Conservation (phyloP, 2,888 invertebrate species). For the Apodemia duryi region DNA sequence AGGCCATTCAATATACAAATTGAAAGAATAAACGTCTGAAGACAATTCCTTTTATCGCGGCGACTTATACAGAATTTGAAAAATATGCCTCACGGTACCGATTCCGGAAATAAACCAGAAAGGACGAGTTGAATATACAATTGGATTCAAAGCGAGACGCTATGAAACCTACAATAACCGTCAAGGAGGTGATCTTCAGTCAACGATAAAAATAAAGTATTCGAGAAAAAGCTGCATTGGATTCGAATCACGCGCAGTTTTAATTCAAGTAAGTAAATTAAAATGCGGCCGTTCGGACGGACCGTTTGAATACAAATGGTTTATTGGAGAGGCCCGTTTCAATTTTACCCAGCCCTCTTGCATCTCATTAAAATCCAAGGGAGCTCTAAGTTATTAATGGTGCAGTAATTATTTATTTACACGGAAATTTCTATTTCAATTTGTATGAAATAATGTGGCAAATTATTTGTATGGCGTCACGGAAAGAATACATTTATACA, state of each 20-base stretch:
- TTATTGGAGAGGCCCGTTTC: constrained; percentile 62
- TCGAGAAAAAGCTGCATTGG: constrained; percentile 51
- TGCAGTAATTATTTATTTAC: neutral
- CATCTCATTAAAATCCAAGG: constrained; percentile 57
- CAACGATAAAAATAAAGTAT: constrained; percentile 72
- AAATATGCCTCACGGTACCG: constrained; percentile 46
- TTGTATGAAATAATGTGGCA: neutral
- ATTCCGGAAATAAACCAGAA: constrained; percentile 42
- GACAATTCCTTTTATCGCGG: constrained; percentile 49
- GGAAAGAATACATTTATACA: too few relatives aligned
- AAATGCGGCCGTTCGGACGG: constrained; percentile 64
- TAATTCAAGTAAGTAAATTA: constrained; percentile 78
- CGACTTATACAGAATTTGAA: constrained; percentile 53
- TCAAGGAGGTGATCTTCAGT: constrained; percentile 54
- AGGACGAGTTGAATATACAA: constrained; percentile 40
- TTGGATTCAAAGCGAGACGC: constrained; percentile 41
- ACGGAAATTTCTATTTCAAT: neutral
- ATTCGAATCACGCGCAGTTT: constrained; percentile 75
- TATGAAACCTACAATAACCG: constrained; percentile 47
- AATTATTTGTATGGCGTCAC: too few relatives aligned
- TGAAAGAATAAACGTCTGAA: constrained; percentile 50
- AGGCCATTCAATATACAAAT: constrained; percentile 32
- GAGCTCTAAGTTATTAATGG: constrained; percentile 58
- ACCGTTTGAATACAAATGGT: constrained; percentile 75
- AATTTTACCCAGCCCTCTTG: constrained; percentile 50